Evolutionary conservation across 2,888 invertebrate species (phyloP).

Genomic region (Drosophila putrida): DNA sequence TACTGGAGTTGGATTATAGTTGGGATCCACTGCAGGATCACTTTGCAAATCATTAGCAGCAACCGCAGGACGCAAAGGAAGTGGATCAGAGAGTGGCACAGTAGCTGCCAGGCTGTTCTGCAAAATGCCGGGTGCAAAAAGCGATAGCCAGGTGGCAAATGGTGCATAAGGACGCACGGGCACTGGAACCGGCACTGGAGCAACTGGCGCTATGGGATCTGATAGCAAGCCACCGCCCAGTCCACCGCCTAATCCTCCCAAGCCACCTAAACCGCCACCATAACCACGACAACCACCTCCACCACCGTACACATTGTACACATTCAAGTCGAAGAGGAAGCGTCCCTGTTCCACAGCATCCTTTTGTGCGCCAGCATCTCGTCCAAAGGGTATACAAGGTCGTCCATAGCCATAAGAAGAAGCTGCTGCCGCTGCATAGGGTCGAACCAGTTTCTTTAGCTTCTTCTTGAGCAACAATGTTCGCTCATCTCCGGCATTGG

Average conservation of each 20-base stretch:
- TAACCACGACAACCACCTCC: conserved; percentile 58
- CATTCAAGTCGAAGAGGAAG: conserved; percentile 83
- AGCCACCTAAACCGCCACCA: conserved; percentile 51
- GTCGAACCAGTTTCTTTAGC: conserved; percentile 49
- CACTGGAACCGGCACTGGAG: conserved; percentile 50
- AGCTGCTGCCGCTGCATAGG: conserved; percentile 48
- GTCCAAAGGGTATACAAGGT: conserved; percentile 74
- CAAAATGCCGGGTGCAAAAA: conserved; percentile 82
- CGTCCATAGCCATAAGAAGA: conserved; percentile 55
- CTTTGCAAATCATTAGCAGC: conserved; percentile 60
- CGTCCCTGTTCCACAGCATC: conserved; percentile 80
- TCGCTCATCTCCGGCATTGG: conserved; percentile 53
- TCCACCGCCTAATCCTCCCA: conserved; percentile 48
- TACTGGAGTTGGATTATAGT: conserved; percentile 60
- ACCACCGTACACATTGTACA: conserved; percentile 79
- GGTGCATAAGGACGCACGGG: conserved; percentile 72
- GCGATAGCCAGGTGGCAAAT: conserved; percentile 76
- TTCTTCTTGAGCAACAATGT: conserved; percentile 70
- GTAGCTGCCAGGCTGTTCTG: conserved; percentile 73
- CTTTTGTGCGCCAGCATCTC: conserved; percentile 61
- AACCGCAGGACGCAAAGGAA: conserved; percentile 37
- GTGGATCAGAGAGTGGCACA: conserved; percentile 49
- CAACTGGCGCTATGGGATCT: conserved; percentile 60
- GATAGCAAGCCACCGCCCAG: conserved; percentile 70
- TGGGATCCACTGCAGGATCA: conserved; percentile 82